phyloP scores from a whole-genome alignment of 1,140 invertebrate genomes.

The Drosophila funebris region DNA sequence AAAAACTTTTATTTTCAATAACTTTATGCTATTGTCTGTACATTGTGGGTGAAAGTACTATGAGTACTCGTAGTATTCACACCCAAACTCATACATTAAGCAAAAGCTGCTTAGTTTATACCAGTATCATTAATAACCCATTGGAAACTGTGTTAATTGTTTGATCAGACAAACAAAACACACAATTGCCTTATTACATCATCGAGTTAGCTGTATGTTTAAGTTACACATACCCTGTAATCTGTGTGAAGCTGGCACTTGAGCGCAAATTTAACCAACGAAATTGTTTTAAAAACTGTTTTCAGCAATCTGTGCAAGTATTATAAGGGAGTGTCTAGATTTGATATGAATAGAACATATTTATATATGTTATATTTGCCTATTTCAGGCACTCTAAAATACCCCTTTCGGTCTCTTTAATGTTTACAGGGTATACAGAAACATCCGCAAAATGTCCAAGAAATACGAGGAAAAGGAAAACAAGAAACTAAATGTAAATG shows the following conservation, averaged over 20 bases:
- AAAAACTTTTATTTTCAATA: constrained; percentile 58
- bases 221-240: neutral
- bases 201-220: constrained; percentile 3
- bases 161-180: constrained; percentile 12
- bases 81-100: neutral
- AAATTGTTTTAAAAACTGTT: too few relatives aligned
- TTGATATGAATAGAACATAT: too few relatives aligned
- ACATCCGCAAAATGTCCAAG: neutral
- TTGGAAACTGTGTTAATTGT: constrained; percentile 69
- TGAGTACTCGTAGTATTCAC: neutral
- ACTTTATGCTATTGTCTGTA: constrained; percentile 51
- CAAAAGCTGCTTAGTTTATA: constrained; percentile 38
- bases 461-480: neutral
- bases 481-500: constrained; percentile 33
- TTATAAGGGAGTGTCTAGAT: too few relatives aligned
- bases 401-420: neutral
- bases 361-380: too few relatives aligned
- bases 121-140: constrained; percentile 64
- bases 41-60: constrained; percentile 69
- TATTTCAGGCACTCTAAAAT: too few relatives aligned
- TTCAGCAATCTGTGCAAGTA: too few relatives aligned
- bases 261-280: too few relatives aligned
- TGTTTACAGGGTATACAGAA: constrained; percentile 4
- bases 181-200: constrained; percentile 66
- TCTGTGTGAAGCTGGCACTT: neutral